A percentile compares a stretch with the other conserved stretches of the same genome.
These are phyloP conservation scores for Dryobotodes eremita DNA, from an alignment of 2,888 invertebrate species.

Conservation along the genomic window DNA sequence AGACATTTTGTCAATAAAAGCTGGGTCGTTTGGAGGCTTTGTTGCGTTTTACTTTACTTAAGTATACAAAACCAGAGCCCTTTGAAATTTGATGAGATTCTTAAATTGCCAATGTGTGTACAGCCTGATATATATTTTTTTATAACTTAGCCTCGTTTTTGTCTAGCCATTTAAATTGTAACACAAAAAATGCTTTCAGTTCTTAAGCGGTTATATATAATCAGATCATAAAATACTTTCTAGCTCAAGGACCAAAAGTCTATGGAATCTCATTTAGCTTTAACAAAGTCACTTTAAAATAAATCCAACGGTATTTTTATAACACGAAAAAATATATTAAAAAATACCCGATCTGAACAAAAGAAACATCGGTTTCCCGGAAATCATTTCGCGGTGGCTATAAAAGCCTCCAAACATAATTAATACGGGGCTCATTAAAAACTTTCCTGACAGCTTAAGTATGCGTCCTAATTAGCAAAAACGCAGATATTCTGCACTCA, in stretches of 20 bases:
- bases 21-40: constrained; percentile 82
- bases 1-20: constrained; percentile 88
- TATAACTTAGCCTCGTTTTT: background rate
- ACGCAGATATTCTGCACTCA: constrained; percentile 34
- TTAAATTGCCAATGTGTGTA: constrained; percentile 13
- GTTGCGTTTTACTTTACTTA: constrained; percentile 66
- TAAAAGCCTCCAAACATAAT: constrained; percentile 57
- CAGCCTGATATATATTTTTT: background rate
- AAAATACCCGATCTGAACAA: constrained; percentile 28
- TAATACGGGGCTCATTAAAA: constrained; percentile 63
- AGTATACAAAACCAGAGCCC: constrained; percentile 59
- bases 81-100: constrained; percentile 66
- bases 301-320: background rate
- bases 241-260: background rate
- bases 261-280: background rate
- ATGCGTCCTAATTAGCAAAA: constrained; percentile 63
- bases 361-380: constrained; percentile 55
- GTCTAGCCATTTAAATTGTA: background rate
- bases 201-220: background rate
- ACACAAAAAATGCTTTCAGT: too few relatives aligned
- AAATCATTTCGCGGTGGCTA: constrained; percentile 54
- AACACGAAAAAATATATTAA: constrained; percentile 21
- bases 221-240: background rate
- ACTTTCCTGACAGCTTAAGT: constrained; percentile 53
- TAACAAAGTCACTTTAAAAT: background rate